Evolutionary conservation across 1,140 invertebrate genomes (phyloP), one percentile per base, ranked within the genome.

Genomic region (Hylyphantes graminicola): DNA sequence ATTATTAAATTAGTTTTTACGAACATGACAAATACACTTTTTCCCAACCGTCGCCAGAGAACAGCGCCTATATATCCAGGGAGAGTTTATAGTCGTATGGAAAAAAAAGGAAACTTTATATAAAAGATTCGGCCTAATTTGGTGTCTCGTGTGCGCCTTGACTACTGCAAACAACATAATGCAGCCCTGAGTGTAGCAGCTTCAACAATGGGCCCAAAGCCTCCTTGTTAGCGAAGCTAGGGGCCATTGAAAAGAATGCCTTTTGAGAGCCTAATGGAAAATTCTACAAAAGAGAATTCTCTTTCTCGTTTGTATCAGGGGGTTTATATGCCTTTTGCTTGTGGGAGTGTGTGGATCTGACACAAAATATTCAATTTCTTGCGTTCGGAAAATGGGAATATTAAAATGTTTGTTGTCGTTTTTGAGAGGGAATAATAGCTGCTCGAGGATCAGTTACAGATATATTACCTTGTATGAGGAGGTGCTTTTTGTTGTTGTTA

Each of bases 211-310:
- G 79, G 11, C 10, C 19, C 10, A 63, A 35, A 35, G 53, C 79
- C 68, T 51, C 63, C 79, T 81, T 81, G 79, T 81, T 81, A 81
- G 79, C 21, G 48, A 55, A 80, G 77, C 77, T 80, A 19, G 19
- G 68, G 68, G 79, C 79, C 57, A 81, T 81, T 73, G 55, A 81
- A 73, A 81, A 81, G 79, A 81, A 81, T 81, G 68, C 79, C 68
- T 81, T 81, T 81, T 81, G 67, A 81, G 59, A 74, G 35, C 17
- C 79, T 81, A 81, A 81, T 81, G 79, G 79, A 81, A 81, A 81
- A 73, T 70, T 72, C 73, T 70, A 81, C 79, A 81, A 81, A n/a
- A 81, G 68, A 81, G 79, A 57, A 81, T 81, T 81, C 79, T n/a
- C n/a, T 15, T 50, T 15, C n/a, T 51, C 53, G 63, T 65, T 35